These are phyloP conservation scores for Piscicola geometra DNA, from an alignment of 2,888 invertebrate genomes.

Conservation along the genomic window DNA sequence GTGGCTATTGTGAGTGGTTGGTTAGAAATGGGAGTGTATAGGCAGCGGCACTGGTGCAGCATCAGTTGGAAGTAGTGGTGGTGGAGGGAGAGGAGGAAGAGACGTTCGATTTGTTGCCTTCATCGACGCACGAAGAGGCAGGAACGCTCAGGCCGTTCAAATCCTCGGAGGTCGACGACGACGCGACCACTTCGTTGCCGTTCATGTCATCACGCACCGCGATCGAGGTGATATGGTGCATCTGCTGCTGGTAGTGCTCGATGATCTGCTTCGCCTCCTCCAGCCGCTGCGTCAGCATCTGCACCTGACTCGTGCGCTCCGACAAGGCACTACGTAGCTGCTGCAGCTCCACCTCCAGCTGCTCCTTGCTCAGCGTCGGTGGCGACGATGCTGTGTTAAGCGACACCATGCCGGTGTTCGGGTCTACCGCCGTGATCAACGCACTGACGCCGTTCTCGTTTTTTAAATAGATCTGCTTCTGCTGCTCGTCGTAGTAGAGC, in stretches of 20 bases:
- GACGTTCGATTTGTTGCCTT: neutral
- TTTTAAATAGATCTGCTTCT: constrained; percentile 30
- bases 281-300: constrained; percentile 42
- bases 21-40: too few relatives aligned
- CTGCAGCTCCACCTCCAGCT: constrained; percentile 43
- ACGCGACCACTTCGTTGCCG: constrained; percentile 18
- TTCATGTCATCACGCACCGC: constrained; percentile 6
- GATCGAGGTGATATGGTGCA: constrained; percentile 17
- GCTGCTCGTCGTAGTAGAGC: constrained; percentile 30
- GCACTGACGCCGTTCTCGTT: constrained; percentile 25
- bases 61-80: neutral
- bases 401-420: neutral
- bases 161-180: neutral
- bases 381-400: neutral
- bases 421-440: neutral
- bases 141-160: neutral
- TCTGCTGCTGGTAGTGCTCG: constrained; percentile 41
- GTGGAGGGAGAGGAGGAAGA: neutral
- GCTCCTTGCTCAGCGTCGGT: constrained; percentile 23
- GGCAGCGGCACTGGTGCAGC: too few relatives aligned
- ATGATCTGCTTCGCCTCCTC: constrained; percentile 44
- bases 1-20: too few relatives aligned
- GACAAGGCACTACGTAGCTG: constrained; percentile 44
- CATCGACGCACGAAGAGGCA: neutral
- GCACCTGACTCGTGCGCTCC: constrained; percentile 44